A percentile compares a stretch with the other conserved stretches of the same genome.
These are phyloP conservation scores for Dendrolimus houi DNA, from an alignment of 2,888 invertebrate species.

Conservation along the genomic window DNA sequence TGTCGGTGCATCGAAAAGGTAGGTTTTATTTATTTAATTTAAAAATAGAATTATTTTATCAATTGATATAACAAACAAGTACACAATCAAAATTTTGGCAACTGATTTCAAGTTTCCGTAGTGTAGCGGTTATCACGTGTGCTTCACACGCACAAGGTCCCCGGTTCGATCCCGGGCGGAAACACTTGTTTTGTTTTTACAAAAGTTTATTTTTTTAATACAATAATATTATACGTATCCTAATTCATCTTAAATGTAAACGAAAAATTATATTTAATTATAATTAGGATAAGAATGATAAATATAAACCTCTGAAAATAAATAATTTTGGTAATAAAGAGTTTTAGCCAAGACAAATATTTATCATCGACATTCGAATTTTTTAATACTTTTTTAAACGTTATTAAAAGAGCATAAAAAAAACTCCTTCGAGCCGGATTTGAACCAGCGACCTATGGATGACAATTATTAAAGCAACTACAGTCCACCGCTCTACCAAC, in stretches of 20 bases:
- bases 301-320: constrained; percentile 9
- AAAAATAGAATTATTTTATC: neutral
- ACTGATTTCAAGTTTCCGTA: constrained; percentile 68
- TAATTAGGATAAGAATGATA: constrained; percentile 5
- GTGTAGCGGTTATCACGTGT: constrained; percentile 86
- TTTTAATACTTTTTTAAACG: too few species aligned
- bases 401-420: constrained; percentile 10
- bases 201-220: neutral
- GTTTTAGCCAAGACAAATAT: too few species aligned
- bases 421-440: constrained; percentile 74
- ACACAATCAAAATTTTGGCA: constrained; percentile 2
- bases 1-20: constrained; percentile 27
- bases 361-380: too few species aligned
- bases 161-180: constrained; percentile 82
- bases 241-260: too few species aligned
- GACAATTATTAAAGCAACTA: constrained; percentile 41
- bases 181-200: constrained; percentile 37
- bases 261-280: neutral
- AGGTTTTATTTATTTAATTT: constrained; percentile 11
- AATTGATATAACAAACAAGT: neutral
- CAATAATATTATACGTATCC: neutral
- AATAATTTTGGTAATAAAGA: too few species aligned
- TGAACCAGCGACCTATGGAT: constrained; percentile 78
- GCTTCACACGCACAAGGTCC: constrained; percentile 85
- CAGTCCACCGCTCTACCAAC: constrained; percentile 78